Base-by-base conservation (phyloP, 2,797 vertebrate genomes). In the Lateolabrax maculatus region DNA sequence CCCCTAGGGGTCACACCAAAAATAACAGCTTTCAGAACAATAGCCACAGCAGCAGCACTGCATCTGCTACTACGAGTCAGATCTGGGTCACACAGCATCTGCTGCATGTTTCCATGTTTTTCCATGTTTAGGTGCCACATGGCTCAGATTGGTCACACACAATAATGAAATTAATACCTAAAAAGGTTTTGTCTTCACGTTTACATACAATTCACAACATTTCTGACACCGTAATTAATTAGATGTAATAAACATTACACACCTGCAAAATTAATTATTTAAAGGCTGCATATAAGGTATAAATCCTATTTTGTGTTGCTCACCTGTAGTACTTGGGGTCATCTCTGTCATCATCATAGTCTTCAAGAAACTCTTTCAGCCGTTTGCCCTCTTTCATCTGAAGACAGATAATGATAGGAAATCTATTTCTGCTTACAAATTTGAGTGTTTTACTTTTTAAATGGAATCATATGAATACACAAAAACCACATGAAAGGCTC, bases 271-370 rank as follows among this genome's bases (percentile, higher is more conserved):
- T n/a, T n/a, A n/a, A n/a, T n/a, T n/a, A n/a, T n/a, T n/a, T n/a
- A n/a, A n/a, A n/a, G n/a, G 19, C 1, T 25, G 23, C 18, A 77
- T 4, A 5, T n/a, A n/a, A n/a, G n/a, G n/a, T n/a, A n/a, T n/a
- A n/a, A n/a, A n/a, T n/a, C n/a, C 31, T 18, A 21, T 10, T 34
- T 49, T 29, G 16, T 44, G 18, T 19, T 55, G 29, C 82, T 89
- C 82, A 99, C 98, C 97, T 97, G 91, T 99, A 99, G 86, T 99
- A 99, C 88, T 99, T 99, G 39, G 97, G 98, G 90, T 99, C 98
- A 83, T 99, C 98, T 94, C 98, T 90, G 79, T 99, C 98, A 81
- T 99, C 98, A 79, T 99, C 98, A 65, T 99, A 99, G 90, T 99
- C 98, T 94, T 99, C 98, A 78, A 99, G 95, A 90, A 99, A 99